These are phyloP conservation scores for Ditula angustiorana DNA, from an alignment of 2,888 invertebrate species.

Conservation along the genomic window DNA sequence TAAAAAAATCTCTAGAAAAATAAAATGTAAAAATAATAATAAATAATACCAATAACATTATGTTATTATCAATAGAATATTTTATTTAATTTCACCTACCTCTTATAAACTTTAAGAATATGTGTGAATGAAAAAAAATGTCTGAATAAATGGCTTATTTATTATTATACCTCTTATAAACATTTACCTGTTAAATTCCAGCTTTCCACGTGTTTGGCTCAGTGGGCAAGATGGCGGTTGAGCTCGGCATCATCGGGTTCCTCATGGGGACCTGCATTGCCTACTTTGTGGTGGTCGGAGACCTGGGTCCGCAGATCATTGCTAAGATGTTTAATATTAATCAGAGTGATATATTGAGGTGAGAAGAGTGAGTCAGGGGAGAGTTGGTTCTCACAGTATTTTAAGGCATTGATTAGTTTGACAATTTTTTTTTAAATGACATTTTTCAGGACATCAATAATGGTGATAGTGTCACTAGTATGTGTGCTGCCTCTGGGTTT, in stretches of 20 bases:
- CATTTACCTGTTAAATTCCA: too few species aligned
- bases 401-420: background rate
- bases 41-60: too few species aligned
- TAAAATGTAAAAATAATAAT: too few species aligned
- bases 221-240: conserved; percentile 95
- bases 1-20: too few species aligned
- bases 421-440: conserved; percentile 22
- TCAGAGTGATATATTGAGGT: conserved; percentile 88
- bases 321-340: conserved; percentile 91
- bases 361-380: too few species aligned
- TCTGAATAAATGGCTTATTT: too few species aligned
- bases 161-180: too few species aligned
- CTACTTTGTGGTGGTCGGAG: conserved; percentile 99
- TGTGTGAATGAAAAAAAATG: too few species aligned
- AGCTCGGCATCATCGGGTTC: conserved; percentile 97
- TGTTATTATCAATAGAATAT: too few species aligned
- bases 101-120: too few species aligned
- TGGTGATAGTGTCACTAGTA: conserved; percentile 89
- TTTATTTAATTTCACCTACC: too few species aligned
- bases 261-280: conserved; percentile 97
- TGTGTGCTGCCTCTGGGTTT: conserved; percentile 96
- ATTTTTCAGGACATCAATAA: conserved; percentile 87
- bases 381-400: background rate
- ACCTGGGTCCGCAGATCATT: conserved; percentile 96
- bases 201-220: conserved; percentile 96